A percentile compares a stretch with the other conserved stretches of the same genome.
phyloP scores from a whole-genome alignment of 2,113 vertebrate species.

The Parus major region DNA sequence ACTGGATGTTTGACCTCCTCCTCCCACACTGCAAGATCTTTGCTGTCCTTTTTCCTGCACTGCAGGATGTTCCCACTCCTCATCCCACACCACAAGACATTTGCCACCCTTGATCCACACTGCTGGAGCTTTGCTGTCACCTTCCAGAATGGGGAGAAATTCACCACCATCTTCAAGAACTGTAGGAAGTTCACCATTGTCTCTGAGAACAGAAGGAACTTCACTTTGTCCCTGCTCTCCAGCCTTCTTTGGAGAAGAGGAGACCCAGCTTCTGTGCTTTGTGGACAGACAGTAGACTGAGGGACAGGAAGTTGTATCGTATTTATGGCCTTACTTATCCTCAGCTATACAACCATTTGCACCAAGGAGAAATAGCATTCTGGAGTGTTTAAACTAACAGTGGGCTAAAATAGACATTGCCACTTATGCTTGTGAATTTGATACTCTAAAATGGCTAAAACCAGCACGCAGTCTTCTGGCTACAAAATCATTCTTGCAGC shows the following conservation, averaged over 20 bases:
- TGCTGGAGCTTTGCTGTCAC: not conserved
- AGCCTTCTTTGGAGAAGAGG: constrained; percentile 87
- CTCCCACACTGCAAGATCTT: fast-evolving
- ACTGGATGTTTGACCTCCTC: not conserved
- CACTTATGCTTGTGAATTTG: not conserved
- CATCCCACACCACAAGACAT: fast-evolving
- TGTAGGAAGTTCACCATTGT: constrained; percentile 86
- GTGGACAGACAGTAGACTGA: not conserved
- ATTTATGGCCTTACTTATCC: not conserved
- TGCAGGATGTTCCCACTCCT: not conserved
- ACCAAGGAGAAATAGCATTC: not conserved
- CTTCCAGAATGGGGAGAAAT: not conserved
- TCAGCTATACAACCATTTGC: not conserved
- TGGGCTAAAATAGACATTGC: not conserved
- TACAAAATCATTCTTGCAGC: not conserved
- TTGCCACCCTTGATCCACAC: fast-evolving
- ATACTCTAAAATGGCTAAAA: not conserved
- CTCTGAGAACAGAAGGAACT: constrained; percentile 36
- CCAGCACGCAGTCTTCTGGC: not conserved
- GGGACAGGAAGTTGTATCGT: not conserved
- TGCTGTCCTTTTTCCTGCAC: not conserved
- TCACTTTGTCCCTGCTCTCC: constrained; percentile 75
- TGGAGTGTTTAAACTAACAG: not conserved
- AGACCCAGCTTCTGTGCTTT: constrained; percentile 90
- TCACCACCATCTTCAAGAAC: constrained; percentile 40